These are phyloP conservation scores for Pagetopsis macropterus DNA, from an alignment of 2,797 vertebrate species.

Conservation along the genomic window DNA sequence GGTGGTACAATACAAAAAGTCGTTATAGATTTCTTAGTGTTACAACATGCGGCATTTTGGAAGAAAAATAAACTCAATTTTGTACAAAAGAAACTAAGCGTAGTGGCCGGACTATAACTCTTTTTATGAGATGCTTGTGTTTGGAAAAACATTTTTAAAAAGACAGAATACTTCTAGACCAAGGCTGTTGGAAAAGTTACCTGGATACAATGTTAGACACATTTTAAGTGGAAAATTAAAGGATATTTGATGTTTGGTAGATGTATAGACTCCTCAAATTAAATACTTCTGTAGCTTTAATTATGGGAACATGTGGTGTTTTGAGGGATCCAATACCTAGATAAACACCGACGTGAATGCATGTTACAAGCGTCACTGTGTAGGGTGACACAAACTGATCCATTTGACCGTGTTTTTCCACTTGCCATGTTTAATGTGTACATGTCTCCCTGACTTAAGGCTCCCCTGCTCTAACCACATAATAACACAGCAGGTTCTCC, in stretches of 20 bases:
- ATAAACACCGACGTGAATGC: background rate
- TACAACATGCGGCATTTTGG: background rate
- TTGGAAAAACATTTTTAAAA: background rate
- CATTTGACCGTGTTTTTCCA: background rate
- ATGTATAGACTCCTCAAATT: background rate
- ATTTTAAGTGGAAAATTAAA: background rate
- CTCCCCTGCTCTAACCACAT: slow-evolving; percentile 31
- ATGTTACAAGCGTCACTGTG: background rate
- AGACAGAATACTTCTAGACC: background rate
- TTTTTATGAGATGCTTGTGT: background rate
- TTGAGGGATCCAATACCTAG: background rate
- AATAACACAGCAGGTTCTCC: slow-evolving; percentile 50
- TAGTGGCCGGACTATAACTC: background rate
- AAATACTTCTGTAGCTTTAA: background rate
- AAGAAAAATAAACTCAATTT: background rate
- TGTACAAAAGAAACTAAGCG: background rate
- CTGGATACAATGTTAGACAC: background rate
- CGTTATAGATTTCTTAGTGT: background rate
- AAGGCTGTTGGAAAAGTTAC: background rate
- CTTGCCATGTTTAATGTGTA: background rate
- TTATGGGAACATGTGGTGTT: background rate
- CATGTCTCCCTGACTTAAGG: slow-evolving; percentile 21
- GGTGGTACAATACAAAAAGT: background rate
- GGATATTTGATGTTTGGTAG: background rate
- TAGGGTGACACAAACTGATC: background rate